Conservation (phyloP, 2,113 vertebrate genomes). For the Cynopterus brachyotis region DNA sequence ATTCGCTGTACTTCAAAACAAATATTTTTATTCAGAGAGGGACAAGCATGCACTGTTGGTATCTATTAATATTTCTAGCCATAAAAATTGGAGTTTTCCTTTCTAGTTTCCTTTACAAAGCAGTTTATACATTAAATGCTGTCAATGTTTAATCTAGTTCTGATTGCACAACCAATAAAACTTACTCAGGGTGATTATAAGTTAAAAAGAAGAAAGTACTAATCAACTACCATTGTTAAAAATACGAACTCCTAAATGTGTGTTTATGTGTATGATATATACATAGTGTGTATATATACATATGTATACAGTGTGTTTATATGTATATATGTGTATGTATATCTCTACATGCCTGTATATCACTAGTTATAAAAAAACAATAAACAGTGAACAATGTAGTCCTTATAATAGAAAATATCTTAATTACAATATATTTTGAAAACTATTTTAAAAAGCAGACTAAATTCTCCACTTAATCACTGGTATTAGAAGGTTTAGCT, state of each 20-base stretch:
- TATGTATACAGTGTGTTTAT: neutral
- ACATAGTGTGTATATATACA: too few species aligned
- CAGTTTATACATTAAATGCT: neutral
- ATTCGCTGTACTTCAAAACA: neutral
- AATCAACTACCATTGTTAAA: neutral
- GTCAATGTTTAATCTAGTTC: neutral
- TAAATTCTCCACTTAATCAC: slow-evolving; percentile 8
- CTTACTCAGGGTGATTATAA: neutral
- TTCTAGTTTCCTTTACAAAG: neutral
- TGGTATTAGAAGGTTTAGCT: neutral
- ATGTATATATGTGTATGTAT: neutral
- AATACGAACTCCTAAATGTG: neutral
- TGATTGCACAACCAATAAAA: neutral
- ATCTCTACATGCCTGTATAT: neutral
- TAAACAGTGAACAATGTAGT: neutral
- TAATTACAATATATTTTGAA: neutral
- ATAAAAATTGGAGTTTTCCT: neutral
- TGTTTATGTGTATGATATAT: neutral
- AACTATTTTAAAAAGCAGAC: neutral
- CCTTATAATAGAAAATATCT: neutral
- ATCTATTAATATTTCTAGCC: neutral
- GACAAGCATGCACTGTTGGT: neutral
- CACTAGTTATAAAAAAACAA: neutral
- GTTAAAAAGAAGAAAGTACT: neutral
- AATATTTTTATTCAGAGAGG: neutral